Base-by-base conservation (phyloP, 2,888 invertebrate species). In the Acrobasis repandana region DNA sequence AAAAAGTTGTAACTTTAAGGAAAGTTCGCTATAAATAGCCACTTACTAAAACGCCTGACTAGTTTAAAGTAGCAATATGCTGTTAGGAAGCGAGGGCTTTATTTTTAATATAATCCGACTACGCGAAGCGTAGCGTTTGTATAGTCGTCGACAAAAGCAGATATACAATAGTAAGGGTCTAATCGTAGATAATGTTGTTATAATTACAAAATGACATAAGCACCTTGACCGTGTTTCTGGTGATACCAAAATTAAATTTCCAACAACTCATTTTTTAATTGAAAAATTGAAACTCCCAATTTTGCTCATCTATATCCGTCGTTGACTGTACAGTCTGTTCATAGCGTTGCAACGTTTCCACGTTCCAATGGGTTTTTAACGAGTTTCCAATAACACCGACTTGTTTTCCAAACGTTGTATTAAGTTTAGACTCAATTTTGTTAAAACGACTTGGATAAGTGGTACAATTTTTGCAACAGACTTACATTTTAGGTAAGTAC, bases 301-400 rank as follows among this genome's bases (percentile, higher is more conserved):
- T 28, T 28, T 28, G 6, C 4, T 28, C 6, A 6, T 28, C 6
- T 2, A 28, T 28, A 28, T 28, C 28, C 28, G 28, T 28, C 28
- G 28, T 28, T 6, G 28, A 28, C 6, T 28, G 28, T 28, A 43
- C 56, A 9, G 16, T 33, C 9, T 56, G 9, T 20, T 46, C 28
- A 56, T 46, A 56, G 16, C 43, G 18, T 38, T 56, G 15, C 33
- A 16, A 33, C 9, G 14, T 58, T 61, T 60, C 16, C 34, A 65
- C 64, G 65, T 48, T 61, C 51, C 64, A 61, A 66, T 64, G 64
- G 33, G 61, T 63, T 64, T 65, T 63, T 61, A 69, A 69, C 60
- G 64, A 63, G 63, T 64, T 67, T 67, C 66, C 66, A 61, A 69
- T 67, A 66, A 60, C 56, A 61, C 57, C 18, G 28, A 36, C 60